These are phyloP conservation scores for Sander vitreus DNA, from an alignment of 2,113 vertebrate genomes.

Conservation along the genomic window DNA sequence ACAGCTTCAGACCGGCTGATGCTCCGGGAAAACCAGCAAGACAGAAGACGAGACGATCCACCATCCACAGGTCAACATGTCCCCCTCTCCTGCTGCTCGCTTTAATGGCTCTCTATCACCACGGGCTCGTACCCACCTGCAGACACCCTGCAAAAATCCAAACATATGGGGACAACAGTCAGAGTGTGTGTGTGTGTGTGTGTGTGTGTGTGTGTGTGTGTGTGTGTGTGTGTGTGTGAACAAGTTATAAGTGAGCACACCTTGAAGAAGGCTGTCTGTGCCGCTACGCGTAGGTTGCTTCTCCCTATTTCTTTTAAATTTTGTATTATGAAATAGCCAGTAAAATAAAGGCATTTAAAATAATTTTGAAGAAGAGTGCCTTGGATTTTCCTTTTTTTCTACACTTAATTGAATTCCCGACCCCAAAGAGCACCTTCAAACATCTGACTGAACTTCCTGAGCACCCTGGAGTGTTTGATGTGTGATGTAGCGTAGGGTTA, in stretches of 20 bases:
- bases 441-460: too few relatives aligned
- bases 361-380: too few relatives aligned
- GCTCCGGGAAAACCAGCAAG: constrained; percentile 47
- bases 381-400: too few relatives aligned
- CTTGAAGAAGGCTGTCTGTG: too few relatives aligned
- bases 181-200: background rate
- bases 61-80: background rate
- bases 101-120: constrained; percentile 95
- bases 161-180: background rate
- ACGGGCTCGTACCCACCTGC: constrained; percentile 96
- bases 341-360: too few relatives aligned
- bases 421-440: too few relatives aligned
- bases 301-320: too few relatives aligned
- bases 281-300: too few relatives aligned
- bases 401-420: too few relatives aligned
- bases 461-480: background rate
- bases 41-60: background rate
- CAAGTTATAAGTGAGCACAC: background rate
- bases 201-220: background rate
- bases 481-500: background rate
- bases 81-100: background rate
- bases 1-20: constrained; percentile 73
- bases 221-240: background rate
- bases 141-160: constrained; percentile 86
- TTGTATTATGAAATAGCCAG: too few relatives aligned